A percentile compares a stretch with the other conserved stretches of the same genome.
These are phyloP conservation scores for Onychostoma macrolepis DNA, from an alignment of 2,113 vertebrate species.

Conservation along the genomic window DNA sequence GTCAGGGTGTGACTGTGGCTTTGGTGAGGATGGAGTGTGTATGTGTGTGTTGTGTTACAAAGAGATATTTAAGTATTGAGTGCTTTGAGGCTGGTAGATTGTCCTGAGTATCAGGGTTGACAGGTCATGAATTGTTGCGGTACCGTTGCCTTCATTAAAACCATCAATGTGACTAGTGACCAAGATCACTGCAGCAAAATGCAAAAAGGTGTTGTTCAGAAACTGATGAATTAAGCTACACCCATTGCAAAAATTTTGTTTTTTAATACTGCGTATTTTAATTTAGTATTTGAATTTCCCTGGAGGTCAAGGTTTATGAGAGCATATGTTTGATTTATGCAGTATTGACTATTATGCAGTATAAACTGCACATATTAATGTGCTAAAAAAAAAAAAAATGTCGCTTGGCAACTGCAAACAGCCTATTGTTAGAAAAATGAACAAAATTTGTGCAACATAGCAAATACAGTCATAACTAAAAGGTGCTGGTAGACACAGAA, in stretches of 20 bases:
- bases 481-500: not conserved
- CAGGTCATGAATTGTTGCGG: slow-evolving; percentile 53
- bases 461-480: not conserved
- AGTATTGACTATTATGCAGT: not conserved
- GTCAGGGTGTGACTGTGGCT: slow-evolving; percentile 15
- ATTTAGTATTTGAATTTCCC: slow-evolving; percentile 7
- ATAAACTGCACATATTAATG: not conserved
- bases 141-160: slow-evolving; percentile 12
- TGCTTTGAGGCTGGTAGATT: slow-evolving; percentile 56
- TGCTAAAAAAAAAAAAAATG: too few species aligned
- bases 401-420: not conserved
- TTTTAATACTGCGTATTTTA: not conserved
- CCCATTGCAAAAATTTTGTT: not conserved
- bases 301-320: not conserved
- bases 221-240: not conserved
- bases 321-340: slow-evolving; percentile 6
- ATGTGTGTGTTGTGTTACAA: slow-evolving; percentile 38
- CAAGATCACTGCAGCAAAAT: slow-evolving; percentile 36
- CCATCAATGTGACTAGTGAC: slow-evolving; percentile 39
- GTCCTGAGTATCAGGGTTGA: slow-evolving; percentile 48
- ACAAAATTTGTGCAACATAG: not conserved
- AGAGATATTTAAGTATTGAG: slow-evolving; percentile 46
- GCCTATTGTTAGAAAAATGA: not conserved
- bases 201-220: not conserved
- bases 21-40: not conserved